Evolutionary conservation across 2,888 invertebrate genomes (phyloP).

Genomic region (Hydrotaea cyrtoneurina): DNA sequence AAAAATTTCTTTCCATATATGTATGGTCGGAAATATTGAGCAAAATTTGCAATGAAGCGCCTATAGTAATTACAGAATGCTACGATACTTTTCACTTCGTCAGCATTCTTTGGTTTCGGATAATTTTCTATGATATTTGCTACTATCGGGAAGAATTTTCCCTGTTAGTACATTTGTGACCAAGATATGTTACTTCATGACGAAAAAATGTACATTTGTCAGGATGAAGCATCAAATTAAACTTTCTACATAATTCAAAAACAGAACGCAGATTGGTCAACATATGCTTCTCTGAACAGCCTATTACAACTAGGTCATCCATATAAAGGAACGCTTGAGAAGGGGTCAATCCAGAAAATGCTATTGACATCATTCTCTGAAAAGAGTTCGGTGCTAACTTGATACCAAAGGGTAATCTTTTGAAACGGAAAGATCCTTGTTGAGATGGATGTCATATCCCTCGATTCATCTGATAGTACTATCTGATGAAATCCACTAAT

Average conservation of each 20-base stretch:
- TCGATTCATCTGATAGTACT: background rate
- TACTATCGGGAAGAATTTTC: background rate
- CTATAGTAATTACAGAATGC: too few species aligned
- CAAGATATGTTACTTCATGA: background rate
- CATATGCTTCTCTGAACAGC: background rate
- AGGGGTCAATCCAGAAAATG: background rate
- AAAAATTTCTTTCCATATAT: background rate
- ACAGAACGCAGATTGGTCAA: background rate
- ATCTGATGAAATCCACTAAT: background rate
- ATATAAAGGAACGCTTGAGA: background rate
- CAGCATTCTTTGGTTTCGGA: background rate
- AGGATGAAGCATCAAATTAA: background rate
- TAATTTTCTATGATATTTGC: too few species aligned
- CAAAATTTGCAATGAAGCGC: too few species aligned
- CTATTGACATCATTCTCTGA: too few species aligned
- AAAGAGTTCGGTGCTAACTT: too few species aligned
- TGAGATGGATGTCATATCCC: background rate
- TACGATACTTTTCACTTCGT: too few species aligned
- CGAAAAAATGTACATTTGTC: slow-evolving; percentile 1
- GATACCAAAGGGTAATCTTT: background rate
- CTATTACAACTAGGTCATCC: background rate
- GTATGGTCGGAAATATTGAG: background rate
- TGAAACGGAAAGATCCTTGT: background rate
- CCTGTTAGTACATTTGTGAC: background rate
- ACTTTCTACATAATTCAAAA: background rate